phyloP scores from a whole-genome alignment of 2,113 vertebrate genomes.

The Tapirus terrestris region DNA sequence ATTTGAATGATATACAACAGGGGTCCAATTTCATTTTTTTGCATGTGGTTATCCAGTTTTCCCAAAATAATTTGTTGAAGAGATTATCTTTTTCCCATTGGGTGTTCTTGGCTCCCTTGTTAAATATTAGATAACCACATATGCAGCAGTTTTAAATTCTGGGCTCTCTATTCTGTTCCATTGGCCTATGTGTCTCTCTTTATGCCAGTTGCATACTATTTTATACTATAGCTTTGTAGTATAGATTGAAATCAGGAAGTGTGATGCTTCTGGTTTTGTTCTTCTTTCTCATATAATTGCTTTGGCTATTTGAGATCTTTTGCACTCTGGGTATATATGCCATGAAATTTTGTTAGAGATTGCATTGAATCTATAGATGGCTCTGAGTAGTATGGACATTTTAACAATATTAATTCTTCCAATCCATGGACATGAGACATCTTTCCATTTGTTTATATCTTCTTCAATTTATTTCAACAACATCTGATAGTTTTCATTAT shows the following conservation, averaged over 20 bases:
- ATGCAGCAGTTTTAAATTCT: background rate
- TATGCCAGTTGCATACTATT: background rate
- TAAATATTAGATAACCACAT: background rate
- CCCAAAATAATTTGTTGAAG: background rate
- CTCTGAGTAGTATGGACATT: background rate
- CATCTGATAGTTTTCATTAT: background rate
- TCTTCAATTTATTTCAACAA: background rate
- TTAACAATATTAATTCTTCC: background rate
- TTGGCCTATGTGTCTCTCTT: background rate
- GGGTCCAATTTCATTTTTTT: background rate
- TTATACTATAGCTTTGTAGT: background rate
- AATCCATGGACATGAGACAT: background rate
- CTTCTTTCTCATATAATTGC: too few species aligned
- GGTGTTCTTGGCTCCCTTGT: background rate
- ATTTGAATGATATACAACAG: background rate
- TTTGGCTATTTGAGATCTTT: too few species aligned
- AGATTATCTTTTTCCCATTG: background rate
- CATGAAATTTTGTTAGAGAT: background rate
- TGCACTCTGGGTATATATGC: too few species aligned
- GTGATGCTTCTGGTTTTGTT: too few species aligned
- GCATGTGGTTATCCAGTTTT: background rate
- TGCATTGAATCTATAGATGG: background rate
- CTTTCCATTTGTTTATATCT: background rate
- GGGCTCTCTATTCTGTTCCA: background rate
- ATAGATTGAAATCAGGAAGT: too few species aligned